Percentiles rank a stretch among this genome's conserved stretches.
phyloP scores from a whole-genome alignment of 2,888 invertebrate species.

The Aradus depressus region DNA sequence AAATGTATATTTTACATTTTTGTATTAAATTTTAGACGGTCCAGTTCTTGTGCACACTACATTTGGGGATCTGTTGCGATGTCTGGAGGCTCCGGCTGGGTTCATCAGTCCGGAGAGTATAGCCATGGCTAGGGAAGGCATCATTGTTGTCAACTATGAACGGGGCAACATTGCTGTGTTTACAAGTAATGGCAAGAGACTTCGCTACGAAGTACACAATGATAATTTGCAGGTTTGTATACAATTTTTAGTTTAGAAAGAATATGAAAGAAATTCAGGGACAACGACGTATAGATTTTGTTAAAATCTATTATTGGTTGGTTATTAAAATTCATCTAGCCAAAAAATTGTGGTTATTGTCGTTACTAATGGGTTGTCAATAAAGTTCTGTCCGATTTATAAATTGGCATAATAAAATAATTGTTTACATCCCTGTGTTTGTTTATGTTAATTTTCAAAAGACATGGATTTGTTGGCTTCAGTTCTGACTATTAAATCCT shows the following conservation, averaged over 20 bases:
- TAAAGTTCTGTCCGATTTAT: too few relatives aligned
- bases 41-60: conserved; percentile 96
- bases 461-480: too few relatives aligned
- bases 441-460: too few relatives aligned
- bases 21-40: conserved; percentile 56
- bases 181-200: conserved; percentile 83
- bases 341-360: too few relatives aligned
- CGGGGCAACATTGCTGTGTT: conserved; percentile 85
- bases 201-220: conserved; percentile 83
- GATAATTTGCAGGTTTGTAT: conserved; percentile 78
- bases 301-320: too few relatives aligned
- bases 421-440: too few relatives aligned
- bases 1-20: neutral
- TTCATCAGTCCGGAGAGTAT: conserved; percentile 73
- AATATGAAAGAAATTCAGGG: too few relatives aligned
- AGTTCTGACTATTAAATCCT: too few relatives aligned
- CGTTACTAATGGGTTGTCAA: too few relatives aligned
- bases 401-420: too few relatives aligned
- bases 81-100: conserved; percentile 69
- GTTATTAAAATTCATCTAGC: too few relatives aligned
- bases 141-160: conserved; percentile 88
- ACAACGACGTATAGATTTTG: too few relatives aligned
- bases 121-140: conserved; percentile 90
- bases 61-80: conserved; percentile 87
- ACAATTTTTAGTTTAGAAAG: neutral